Conservation (phyloP, 2,797 vertebrate genomes). For the Tauraco hartlaubi region DNA sequence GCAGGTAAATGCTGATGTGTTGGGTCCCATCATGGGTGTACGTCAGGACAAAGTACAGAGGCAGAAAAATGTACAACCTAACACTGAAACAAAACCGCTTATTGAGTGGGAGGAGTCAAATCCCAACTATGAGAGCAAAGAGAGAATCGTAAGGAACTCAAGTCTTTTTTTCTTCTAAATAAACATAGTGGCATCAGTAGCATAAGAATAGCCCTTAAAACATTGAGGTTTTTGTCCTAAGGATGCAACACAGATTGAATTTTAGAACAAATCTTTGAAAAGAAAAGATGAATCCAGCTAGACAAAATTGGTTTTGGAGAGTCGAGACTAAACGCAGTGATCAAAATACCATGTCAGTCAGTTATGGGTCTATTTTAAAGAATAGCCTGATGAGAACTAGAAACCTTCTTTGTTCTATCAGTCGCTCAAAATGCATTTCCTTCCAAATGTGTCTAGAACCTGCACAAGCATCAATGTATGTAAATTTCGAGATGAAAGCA, state of each 20-base stretch:
- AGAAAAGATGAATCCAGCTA: neutral
- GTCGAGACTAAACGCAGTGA: neutral
- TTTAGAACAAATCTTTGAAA: neutral
- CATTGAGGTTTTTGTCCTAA: neutral
- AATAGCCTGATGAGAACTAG: neutral
- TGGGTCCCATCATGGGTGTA: neutral
- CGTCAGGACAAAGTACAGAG: neutral
- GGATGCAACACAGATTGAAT: neutral
- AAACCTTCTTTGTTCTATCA: constrained; percentile 34
- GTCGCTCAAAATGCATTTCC: neutral
- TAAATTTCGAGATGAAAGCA: constrained; percentile 58
- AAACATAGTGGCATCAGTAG: neutral
- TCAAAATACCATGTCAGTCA: constrained; percentile 26
- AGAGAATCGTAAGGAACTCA: neutral
- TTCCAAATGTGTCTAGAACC: constrained; percentile 29
- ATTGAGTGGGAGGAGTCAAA: neutral
- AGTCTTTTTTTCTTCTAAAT: neutral
- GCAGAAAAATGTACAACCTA: neutral
- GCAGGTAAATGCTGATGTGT: neutral
- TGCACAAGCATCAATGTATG: constrained; percentile 18
- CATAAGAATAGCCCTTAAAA: neutral
- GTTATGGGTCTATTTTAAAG: neutral
- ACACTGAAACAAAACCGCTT: neutral
- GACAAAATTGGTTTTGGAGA: neutral
- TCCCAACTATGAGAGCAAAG: neutral